Base-by-base conservation (phyloP, 2,888 invertebrate genomes). In the Beris chalybata region DNA sequence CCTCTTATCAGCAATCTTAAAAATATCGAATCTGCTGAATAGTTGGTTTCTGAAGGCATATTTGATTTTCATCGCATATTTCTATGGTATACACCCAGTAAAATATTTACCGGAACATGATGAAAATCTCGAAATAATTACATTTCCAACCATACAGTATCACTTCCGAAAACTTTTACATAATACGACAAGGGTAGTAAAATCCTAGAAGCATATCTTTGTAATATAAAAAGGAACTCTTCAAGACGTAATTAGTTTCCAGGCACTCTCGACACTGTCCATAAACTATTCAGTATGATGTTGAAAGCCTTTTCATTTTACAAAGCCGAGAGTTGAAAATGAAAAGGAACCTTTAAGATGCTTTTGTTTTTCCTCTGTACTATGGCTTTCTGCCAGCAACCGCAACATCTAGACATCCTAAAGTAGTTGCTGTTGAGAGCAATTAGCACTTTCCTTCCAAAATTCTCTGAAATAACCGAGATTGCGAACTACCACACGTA, bases 361-460 rank as follows among this genome's bases (percentile, higher is more conserved):
- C 32, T 59, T 47, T 59, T 59, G 59, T 48, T 50, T 38, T 56
- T 50, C 50, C 48, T 32, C n/a, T 47, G 32, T 61, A 54, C 54
- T 31, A 45, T 67, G 63, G 67, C 67, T 56, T 50, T 29, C 32
- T 67, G 67, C 67, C 55, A 63, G 55, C 15, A 67, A 61, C 67
- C 56, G 31, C 63, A 55, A 47, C 32, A 56, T 59, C 22, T 31
- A 65, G 65, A 45, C 56, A 48, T 63, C 47, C 43, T 56, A 56
- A 63, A 59, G 59, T 29, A 59, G 13, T 45, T 50, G 63, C 47
- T 63, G 52, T 65, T 65, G 53, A 63, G 53, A 68, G 61, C 68
- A 68, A 65, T 68, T 68, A 68, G 68, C 63, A 65, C 65, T 68
- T 65, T 57, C 63, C 63, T 57, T 48, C 48, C 22, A 53, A 64